A percentile compares a stretch with the other conserved stretches of the same genome.
These are phyloP conservation scores for Poeciliopsis presidionis DNA, from an alignment of 2,797 vertebrate species.

Conservation along the genomic window DNA sequence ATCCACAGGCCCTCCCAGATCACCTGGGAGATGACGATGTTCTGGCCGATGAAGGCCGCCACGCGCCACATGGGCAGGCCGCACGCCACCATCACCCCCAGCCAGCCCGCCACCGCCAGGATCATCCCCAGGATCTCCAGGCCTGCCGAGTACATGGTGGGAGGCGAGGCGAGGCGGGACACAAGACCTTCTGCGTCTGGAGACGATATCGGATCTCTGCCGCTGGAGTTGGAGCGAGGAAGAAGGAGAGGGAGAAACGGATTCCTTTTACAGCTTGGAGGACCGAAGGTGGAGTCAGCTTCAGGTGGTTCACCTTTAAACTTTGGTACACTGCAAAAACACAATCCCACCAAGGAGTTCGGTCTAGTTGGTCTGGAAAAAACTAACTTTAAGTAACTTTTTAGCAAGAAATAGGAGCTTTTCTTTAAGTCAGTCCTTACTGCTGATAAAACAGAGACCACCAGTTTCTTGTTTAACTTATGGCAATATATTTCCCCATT, in stretches of 20 bases:
- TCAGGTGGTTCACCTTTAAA: slow-evolving; percentile 67
- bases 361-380: too few species aligned
- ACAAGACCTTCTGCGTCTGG: slow-evolving; percentile 71
- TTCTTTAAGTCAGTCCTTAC: too few species aligned
- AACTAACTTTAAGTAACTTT: too few species aligned
- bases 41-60: slow-evolving; percentile 83
- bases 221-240: slow-evolving; percentile 64
- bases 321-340: neutral
- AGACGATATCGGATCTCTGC: slow-evolving; percentile 77
- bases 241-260: slow-evolving; percentile 59
- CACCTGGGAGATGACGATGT: slow-evolving; percentile 86
- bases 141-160: slow-evolving; percentile 80
- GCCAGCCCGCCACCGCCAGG: slow-evolving; percentile 83
- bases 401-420: too few species aligned
- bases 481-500: too few species aligned
- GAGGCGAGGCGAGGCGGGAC: slow-evolving; percentile 40
- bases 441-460: too few species aligned
- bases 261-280: slow-evolving; percentile 81
- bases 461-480: too few species aligned
- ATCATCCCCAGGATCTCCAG: slow-evolving; percentile 84
- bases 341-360: neutral
- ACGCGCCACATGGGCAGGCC: slow-evolving; percentile 87
- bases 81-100: slow-evolving; percentile 84
- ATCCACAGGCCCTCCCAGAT: slow-evolving; percentile 88
- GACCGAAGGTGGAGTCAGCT: slow-evolving; percentile 84